These are phyloP conservation scores for Heliconius hewitsoni DNA, from an alignment of 1,140 invertebrate species.

Conservation along the genomic window DNA sequence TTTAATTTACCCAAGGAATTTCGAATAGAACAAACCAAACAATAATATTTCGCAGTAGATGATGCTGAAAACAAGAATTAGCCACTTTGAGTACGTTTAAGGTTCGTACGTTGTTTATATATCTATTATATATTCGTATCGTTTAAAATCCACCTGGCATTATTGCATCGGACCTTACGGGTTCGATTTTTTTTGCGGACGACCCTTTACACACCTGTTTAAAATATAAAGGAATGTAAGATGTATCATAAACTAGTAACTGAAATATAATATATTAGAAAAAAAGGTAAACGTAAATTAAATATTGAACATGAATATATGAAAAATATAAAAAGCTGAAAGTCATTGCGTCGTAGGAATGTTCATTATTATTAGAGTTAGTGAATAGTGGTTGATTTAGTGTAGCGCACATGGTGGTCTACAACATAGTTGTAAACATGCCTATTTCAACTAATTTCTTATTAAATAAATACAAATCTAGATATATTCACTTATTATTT, in stretches of 20 bases:
- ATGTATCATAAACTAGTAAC: background rate
- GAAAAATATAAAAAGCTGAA: background rate
- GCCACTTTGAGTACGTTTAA: too few relatives aligned
- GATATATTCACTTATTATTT: too few relatives aligned
- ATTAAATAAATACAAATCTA: background rate
- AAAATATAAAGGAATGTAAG: background rate
- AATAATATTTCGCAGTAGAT: background rate
- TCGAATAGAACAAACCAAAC: too few relatives aligned
- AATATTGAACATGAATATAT: background rate
- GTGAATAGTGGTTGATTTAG: background rate
- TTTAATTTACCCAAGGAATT: background rate
- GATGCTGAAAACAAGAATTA: background rate
- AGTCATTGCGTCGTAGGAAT: background rate
- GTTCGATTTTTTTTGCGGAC: background rate
- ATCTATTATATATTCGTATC: background rate
- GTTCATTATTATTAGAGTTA: background rate
- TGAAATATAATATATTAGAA: background rate
- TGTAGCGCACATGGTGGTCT: background rate
- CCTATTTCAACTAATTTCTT: too few relatives aligned
- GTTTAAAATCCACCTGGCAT: background rate
- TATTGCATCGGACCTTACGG: background rate
- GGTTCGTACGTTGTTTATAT: background rate
- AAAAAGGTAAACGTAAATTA: background rate
- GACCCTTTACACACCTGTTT: background rate
- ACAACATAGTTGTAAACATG: background rate